These are phyloP conservation scores for Athene noctua DNA, from an alignment of 2,113 vertebrate species.

Conservation along the genomic window DNA sequence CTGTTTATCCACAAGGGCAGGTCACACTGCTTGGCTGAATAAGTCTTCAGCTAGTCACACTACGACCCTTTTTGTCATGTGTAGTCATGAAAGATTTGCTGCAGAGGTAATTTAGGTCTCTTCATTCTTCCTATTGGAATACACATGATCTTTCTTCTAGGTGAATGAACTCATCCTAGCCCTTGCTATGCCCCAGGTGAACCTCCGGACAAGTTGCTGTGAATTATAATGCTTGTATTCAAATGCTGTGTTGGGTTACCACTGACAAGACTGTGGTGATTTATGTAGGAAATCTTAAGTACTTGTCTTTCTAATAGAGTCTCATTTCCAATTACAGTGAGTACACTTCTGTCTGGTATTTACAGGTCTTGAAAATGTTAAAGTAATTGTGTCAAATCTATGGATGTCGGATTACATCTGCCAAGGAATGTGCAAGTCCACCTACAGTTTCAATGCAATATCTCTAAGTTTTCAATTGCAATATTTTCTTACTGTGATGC, in stretches of 20 bases:
- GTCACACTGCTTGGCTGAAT: not conserved
- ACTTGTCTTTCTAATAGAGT: not conserved
- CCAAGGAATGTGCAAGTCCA: not conserved
- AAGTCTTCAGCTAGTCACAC: not conserved
- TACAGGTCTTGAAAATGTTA: not conserved
- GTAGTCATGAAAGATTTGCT: not conserved
- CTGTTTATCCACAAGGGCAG: not conserved
- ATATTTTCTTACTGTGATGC: not conserved
- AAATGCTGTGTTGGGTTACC: not conserved
- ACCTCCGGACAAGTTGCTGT: not conserved
- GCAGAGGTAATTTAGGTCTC: not conserved
- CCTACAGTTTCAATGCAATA: not conserved
- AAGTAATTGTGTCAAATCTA: not conserved
- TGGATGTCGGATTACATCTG: not conserved
- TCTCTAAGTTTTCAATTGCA: not conserved
- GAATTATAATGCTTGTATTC: not conserved
- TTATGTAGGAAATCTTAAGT: not conserved
- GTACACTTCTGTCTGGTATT: not conserved
- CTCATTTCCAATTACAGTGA: not conserved
- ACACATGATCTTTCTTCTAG: not conserved
- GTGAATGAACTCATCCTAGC: not conserved
- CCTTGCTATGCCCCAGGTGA: not conserved
- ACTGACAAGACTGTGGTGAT: not conserved
- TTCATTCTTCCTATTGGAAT: not conserved
- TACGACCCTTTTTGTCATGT: not conserved